These are phyloP conservation scores for Leucophenga montana DNA, from an alignment of 2,888 invertebrate genomes.

Conservation along the genomic window DNA sequence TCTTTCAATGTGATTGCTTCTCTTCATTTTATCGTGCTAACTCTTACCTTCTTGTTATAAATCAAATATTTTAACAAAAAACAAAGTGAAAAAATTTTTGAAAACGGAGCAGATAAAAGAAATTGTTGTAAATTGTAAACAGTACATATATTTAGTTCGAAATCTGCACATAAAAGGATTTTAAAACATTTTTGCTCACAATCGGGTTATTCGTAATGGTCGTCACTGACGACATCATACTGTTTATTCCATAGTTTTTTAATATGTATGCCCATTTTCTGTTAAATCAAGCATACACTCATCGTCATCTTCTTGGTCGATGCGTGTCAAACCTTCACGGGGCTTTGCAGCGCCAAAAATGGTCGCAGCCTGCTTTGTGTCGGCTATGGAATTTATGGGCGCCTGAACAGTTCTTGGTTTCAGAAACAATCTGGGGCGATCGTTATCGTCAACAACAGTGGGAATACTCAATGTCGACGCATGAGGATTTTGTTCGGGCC, in stretches of 20 bases:
- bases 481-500: conserved; percentile 5
- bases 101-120: neutral
- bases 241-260: no score
- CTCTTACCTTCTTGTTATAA: no score
- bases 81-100: no score
- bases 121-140: conserved; percentile 14
- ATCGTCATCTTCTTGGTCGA: conserved; percentile 3
- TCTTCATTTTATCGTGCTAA: no score
- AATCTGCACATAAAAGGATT: neutral
- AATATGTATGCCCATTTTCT: no score
- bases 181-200: neutral
- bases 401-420: conserved; percentile 87
- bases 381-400: conserved; percentile 88
- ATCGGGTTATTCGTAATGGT: conserved; percentile 19
- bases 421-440: conserved; percentile 87
- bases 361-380: conserved; percentile 86
- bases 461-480: neutral
- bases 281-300: neutral
- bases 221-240: neutral
- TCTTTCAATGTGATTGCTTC: no score
- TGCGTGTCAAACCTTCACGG: conserved; percentile 79
- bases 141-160: conserved; percentile 12
- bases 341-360: conserved; percentile 96
- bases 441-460: conserved; percentile 72
- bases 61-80: no score